Evolutionary conservation across 30 jellyfish, hydroid and myxozoan genomes (phyloP), one percentile per base, ranked within the genome.

Genomic region (Aurelia sp.): DNA sequence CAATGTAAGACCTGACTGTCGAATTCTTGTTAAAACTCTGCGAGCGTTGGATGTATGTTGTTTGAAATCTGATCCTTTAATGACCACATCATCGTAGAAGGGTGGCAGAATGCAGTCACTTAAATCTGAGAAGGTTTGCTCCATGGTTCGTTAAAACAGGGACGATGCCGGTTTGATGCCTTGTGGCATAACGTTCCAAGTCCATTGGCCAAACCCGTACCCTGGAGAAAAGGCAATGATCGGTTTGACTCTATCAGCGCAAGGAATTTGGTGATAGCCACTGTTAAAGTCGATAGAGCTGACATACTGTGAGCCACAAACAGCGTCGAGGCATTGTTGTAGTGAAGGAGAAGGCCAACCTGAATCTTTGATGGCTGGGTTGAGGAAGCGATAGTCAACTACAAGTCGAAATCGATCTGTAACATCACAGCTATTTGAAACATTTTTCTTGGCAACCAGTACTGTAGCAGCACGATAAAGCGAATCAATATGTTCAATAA

Each of bases 391-490:
- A 9, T 41, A 74, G 55, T 78, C 80, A 40, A 78, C 89, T 19
- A 78, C 81, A 12, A 78, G 16, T 1, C 81, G 68, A 18, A 19
- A 78, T 4, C 21, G 30, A 51, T 61, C 81, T 21, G 89, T 78
- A 16, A 78, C 80, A 66, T 44, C 62, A 27, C 50, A 13, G 69
- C 79, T 78, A 17, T 60, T 30, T 3, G 89, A 20, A 33, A 78
- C 81, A 78, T 78, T 78, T 62, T 78, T 78, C 81, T 62, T 78
- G 11, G 44, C 69, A 44, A 78, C 89, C 6, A 66, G 57, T 6
- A 78, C 35, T 16, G 89, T 78, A 33, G 89, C 89, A 78, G 89
- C 89, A 62, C 80, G 68, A 78, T 78, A 78, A 17, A 53, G 89
- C 22, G 81, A 78, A 66, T 60, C 81, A 11, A 78, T 66, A 20